phyloP scores from a whole-genome alignment of 2,113 vertebrate genomes.

The Poeciliopsis turrubarensis region DNA sequence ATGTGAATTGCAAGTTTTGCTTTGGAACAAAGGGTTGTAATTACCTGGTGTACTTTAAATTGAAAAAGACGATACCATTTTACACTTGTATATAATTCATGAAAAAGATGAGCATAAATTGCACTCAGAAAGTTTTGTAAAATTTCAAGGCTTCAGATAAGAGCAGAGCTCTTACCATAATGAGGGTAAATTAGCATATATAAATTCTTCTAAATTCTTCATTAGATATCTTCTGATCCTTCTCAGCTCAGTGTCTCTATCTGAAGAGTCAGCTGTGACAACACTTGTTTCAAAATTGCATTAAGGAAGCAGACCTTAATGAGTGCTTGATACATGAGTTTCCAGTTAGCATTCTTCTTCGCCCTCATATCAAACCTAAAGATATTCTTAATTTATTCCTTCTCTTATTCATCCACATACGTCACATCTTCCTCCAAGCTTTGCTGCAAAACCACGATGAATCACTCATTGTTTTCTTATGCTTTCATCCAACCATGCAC shows the following conservation, averaged over 20 bases:
- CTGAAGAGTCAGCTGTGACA: constrained; percentile 53
- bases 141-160: constrained; percentile 13
- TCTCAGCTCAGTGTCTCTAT: constrained; percentile 1
- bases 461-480: constrained; percentile 60
- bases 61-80: constrained; percentile 18
- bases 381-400: constrained; percentile 20
- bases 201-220: constrained; percentile 23
- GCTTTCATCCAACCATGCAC: constrained; percentile 50
- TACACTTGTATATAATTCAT: constrained; percentile 16
- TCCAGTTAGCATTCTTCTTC: constrained; percentile 24
- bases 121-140: constrained; percentile 37
- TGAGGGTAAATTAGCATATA: constrained; percentile 35
- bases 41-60: constrained; percentile 2
- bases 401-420: constrained; percentile 22
- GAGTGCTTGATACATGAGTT: constrained; percentile 30
- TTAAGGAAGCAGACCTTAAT: constrained; percentile 20
- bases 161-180: constrained; percentile 20
- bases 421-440: constrained; percentile 29
- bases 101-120: constrained; percentile 33
- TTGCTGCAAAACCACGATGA: constrained; percentile 28
- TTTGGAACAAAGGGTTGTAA: constrained; percentile 32
- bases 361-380: constrained; percentile 19
- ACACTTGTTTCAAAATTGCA: constrained; percentile 30
- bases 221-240: constrained; percentile 34
- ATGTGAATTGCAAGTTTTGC: constrained; percentile 18